A percentile compares a stretch with the other conserved stretches of the same genome.
phyloP scores from a whole-genome alignment of 1,140 invertebrate species.

The Marisa cornuarietis region DNA sequence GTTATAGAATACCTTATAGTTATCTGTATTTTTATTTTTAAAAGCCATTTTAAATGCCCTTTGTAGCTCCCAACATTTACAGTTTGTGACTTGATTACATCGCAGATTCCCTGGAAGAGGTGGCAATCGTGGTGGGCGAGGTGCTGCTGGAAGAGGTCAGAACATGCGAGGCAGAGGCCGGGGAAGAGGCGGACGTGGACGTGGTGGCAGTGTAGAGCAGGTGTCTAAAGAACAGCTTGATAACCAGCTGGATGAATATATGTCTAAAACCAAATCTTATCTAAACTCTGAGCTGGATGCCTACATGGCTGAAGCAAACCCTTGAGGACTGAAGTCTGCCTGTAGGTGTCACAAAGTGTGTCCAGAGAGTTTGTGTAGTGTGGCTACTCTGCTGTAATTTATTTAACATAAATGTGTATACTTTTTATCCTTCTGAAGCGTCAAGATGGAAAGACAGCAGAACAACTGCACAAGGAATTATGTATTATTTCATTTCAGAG shows the following conservation, averaged over 20 bases:
- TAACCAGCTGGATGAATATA: slow-evolving; percentile 72
- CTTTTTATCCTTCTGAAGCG: too few relatives aligned
- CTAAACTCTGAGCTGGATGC: slow-evolving; percentile 66
- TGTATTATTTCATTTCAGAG: too few relatives aligned
- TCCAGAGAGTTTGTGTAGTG: too few relatives aligned
- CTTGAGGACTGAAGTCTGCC: slow-evolving; percentile 10
- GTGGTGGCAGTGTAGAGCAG: slow-evolving; percentile 22
- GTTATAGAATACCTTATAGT: too few relatives aligned
- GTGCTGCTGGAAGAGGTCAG: slow-evolving; percentile 26
- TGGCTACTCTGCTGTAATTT: too few relatives aligned
- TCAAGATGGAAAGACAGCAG: too few relatives aligned
- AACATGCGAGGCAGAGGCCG: slow-evolving; percentile 20
- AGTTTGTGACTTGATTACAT: neutral
- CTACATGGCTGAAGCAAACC: slow-evolving; percentile 57
- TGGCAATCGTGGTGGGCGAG: slow-evolving; percentile 32
- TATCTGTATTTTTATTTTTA: too few relatives aligned
- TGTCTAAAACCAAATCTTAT: slow-evolving; percentile 70
- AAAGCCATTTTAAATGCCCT: too few relatives aligned
- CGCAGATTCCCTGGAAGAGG: slow-evolving; percentile 23
- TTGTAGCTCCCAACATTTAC: too few relatives aligned
- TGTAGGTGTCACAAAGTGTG: too few relatives aligned
- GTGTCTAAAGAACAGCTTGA: slow-evolving; percentile 71
- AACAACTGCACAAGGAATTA: too few relatives aligned
- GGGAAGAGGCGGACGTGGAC: slow-evolving; percentile 39
- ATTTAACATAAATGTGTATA: too few relatives aligned